phyloP scores from a whole-genome alignment of 1,140 invertebrate species.

The Thaumetopoea pityocampa region DNA sequence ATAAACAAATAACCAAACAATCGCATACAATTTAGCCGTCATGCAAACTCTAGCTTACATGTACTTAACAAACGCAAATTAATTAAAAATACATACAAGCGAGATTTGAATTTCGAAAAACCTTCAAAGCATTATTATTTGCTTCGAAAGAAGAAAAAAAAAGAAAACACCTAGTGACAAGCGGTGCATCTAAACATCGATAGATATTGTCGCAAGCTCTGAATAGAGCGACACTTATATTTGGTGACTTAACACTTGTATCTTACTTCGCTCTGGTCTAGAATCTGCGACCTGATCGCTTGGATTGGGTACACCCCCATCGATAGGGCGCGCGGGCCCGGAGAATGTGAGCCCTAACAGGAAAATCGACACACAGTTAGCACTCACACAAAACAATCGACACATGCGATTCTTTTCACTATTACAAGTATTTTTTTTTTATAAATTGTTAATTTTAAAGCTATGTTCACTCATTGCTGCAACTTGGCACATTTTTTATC shows the following conservation, averaged over 20 bases:
- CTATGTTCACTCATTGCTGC: conserved; percentile 41
- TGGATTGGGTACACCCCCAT: conserved; percentile 92
- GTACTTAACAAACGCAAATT: conserved; percentile 28
- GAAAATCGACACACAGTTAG: conserved; percentile 76
- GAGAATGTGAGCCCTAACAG: conserved; percentile 89
- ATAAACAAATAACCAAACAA: conserved; percentile 10
- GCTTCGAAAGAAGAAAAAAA: conserved; percentile 32
- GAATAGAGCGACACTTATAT: conserved; percentile 54
- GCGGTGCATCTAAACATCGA: conserved; percentile 73
- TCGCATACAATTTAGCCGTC: conserved; percentile 17
- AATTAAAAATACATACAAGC: conserved; percentile 20
- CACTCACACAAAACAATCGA: conserved; percentile 68
- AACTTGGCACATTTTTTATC: conserved; percentile 32
- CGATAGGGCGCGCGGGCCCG: conserved; percentile 88
- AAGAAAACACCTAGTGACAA: conserved; percentile 68
- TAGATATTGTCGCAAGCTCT: conserved; percentile 57
- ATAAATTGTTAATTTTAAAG: conserved; percentile 50
- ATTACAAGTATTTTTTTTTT: conserved; percentile 40
- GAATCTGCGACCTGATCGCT: conserved; percentile 89
- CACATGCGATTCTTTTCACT: conserved; percentile 52
- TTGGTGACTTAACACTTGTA: conserved; percentile 42
- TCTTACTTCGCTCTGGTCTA: conserved; percentile 93
- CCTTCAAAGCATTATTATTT: conserved; percentile 36
- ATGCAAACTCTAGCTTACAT: conserved; percentile 26
- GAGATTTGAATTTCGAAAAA: conserved; percentile 27